Percentiles rank a stretch among this genome's conserved stretches.
phyloP scores from a whole-genome alignment of 2,888 invertebrate species.

The Conomelus anceps region DNA sequence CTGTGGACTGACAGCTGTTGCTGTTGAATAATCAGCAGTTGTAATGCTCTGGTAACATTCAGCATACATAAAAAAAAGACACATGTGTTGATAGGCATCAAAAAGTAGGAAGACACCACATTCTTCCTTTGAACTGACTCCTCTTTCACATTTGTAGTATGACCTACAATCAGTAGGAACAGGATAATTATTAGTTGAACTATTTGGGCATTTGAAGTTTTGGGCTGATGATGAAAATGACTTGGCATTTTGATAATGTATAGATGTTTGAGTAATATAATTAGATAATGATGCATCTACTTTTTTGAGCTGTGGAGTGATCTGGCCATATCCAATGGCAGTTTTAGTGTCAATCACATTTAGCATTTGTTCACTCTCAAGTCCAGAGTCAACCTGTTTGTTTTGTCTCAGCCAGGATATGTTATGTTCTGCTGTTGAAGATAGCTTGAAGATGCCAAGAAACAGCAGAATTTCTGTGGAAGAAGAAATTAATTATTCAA shows the following conservation, averaged over 20 bases:
- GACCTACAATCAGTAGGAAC: background rate
- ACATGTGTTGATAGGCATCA: background rate
- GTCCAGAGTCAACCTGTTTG: background rate
- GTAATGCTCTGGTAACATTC: background rate
- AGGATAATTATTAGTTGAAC: background rate
- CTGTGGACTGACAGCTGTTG: background rate
- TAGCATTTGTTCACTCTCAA: background rate
- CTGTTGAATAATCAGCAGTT: background rate
- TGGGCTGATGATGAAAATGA: background rate
- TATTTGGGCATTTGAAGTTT: background rate
- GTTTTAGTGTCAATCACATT: background rate
- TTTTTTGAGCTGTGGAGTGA: background rate
- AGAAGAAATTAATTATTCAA: background rate
- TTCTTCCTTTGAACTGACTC: background rate
- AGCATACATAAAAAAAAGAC: background rate
- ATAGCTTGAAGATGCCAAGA: background rate
- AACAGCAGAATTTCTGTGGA: background rate
- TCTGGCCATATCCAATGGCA: too few relatives aligned
- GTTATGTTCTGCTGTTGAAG: background rate
- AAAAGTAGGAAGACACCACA: background rate
- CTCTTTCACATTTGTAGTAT: background rate
- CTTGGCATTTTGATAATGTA: background rate
- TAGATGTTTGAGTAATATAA: background rate
- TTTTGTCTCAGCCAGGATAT: background rate
- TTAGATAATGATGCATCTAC: background rate